phyloP scores from a whole-genome alignment of 2,113 vertebrate species.

The Phalacrocorax aristotelis region DNA sequence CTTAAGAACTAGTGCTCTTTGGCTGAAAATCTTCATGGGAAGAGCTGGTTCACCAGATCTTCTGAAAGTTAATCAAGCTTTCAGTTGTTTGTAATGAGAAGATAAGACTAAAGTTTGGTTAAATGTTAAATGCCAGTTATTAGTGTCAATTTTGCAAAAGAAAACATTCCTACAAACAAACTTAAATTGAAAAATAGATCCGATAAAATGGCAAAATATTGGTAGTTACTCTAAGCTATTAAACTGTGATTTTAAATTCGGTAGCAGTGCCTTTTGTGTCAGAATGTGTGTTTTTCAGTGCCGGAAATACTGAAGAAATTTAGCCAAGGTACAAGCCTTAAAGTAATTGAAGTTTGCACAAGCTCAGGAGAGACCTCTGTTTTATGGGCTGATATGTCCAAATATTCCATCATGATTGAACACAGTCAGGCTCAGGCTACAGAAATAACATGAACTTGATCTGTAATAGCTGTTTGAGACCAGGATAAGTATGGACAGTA shows the following conservation, averaged over 20 bases:
- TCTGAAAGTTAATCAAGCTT: background rate
- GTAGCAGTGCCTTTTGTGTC: background rate
- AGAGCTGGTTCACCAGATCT: background rate
- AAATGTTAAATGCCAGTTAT: background rate
- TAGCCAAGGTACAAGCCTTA: background rate
- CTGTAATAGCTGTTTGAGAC: background rate
- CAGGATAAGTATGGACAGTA: background rate
- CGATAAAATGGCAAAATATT: background rate
- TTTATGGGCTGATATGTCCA: background rate
- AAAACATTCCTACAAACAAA: background rate
- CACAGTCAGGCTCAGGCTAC: background rate
- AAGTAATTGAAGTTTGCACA: background rate
- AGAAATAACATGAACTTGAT: background rate
- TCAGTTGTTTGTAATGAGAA: background rate
- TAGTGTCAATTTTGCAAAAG: background rate
- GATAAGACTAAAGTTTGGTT: background rate
- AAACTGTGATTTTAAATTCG: background rate
- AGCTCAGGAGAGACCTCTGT: background rate
- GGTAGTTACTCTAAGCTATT: background rate
- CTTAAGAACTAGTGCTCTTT: background rate
- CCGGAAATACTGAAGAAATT: background rate
- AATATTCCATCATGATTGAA: background rate
- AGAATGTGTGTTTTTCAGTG: background rate
- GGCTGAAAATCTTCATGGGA: background rate
- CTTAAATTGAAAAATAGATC: background rate